Base-by-base conservation (phyloP, 2,113 vertebrate genomes). In the Caranx melampygus region DNA sequence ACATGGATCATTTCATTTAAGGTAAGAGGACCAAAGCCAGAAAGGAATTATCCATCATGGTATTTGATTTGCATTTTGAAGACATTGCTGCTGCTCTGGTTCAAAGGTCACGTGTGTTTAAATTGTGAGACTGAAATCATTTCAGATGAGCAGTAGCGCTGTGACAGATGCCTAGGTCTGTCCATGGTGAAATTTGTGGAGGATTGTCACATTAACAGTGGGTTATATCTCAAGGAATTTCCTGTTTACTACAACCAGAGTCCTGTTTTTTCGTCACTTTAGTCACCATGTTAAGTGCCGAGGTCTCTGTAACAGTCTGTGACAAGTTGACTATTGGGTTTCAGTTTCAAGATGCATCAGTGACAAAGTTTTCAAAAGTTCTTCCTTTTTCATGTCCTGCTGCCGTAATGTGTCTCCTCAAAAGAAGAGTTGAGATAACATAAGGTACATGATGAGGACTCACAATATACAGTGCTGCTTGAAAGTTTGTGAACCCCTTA, bases 21-120 rank as follows among this genome's bases (percentile, higher is more conserved):
- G 54, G 71, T 35, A 49, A 82, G 74, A 52, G 63, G 76, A 45
- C 5, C 78, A 31, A 66, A n/a, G 51, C 33, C 16, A 16, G 2
- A 49, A 18, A 15, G 47, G 16, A 49, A 49, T 18, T 15, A 49
- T 18, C 12, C 11, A 18, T n/a, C 37, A 8, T 20, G 18, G 34
- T 11, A 37, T 45, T n/a, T 52, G 5, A 82, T 84, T 75, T 73
- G n/a, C 69, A 77, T 78, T 77, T 78, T 63, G 78, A 78, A 76
- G 7, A 64, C 52, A 18, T 18, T 5, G n/a, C 40, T 16, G 64
- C 61, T 75, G 60, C 21, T 33, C 40, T 42, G 1, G 40, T 37
- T 73, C 16, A 77, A 61, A 51, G 64, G 68, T 74, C 42, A 45
- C 31, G 49, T 37, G 44, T n/a, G 42, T 31, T 66, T 75, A 14